A percentile compares a stretch with the other conserved stretches of the same genome.
phyloP scores from a whole-genome alignment of 2,888 invertebrate genomes.

The Pammene fasciana region DNA sequence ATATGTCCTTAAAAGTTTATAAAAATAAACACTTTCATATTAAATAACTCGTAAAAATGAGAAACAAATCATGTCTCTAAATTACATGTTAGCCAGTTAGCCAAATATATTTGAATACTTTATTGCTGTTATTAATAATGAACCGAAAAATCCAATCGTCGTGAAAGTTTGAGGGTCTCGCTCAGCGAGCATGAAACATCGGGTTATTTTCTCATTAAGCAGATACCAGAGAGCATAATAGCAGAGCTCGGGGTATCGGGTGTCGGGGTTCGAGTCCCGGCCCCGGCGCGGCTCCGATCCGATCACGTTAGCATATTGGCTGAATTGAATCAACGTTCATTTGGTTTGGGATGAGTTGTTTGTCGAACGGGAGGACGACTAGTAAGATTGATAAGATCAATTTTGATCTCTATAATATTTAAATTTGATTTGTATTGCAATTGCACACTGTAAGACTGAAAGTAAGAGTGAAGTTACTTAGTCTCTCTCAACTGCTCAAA shows the following conservation, averaged over 20 bases:
- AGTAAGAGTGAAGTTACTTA: no score
- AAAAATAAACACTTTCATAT: no score
- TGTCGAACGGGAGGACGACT: background rate
- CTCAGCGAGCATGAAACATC: conserved; percentile 59
- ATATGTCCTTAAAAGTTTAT: no score
- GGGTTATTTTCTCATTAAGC: conserved; percentile 72
- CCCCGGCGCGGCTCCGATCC: background rate
- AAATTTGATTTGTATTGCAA: background rate
- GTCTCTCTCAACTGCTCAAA: no score
- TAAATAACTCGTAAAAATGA: no score
- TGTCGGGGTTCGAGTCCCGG: conserved; percentile 43
- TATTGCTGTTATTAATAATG: no score
- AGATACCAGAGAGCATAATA: conserved; percentile 61
- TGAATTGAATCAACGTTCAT: conserved; percentile 33
- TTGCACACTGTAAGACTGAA: no score
- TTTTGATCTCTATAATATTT: background rate
- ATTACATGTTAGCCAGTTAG: background rate
- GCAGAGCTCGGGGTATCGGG: conserved; percentile 68
- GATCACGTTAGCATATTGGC: conserved; percentile 36
- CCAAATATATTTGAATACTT: no score
- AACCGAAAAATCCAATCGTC: no score
- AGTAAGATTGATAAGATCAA: background rate
- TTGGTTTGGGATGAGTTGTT: background rate
- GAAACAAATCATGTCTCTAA: no score
- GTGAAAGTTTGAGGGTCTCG: conserved; percentile 25